Base-by-base conservation (phyloP, 2,888 invertebrate species). In the Mythimna ferrago region DNA sequence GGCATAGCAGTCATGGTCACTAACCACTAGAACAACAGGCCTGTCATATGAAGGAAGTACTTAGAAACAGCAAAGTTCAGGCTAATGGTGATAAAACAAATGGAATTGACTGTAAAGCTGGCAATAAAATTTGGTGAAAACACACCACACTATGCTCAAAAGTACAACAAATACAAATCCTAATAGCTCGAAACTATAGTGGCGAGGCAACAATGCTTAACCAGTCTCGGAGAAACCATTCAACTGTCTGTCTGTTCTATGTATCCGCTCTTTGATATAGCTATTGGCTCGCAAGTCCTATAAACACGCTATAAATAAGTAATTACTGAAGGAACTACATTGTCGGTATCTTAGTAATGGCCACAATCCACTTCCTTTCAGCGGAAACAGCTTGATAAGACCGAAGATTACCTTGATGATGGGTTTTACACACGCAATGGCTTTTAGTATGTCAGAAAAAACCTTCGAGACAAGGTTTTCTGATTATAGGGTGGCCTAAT, bases 301-400 rank as follows among this genome's bases (percentile, higher is more conserved):
- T 11, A 68, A 53, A 51, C 38, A 32, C 16, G 21, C 10, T 58
- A n/a, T 57, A 32, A 65, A 21, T 51, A 51, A 68, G 11, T 62
- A 62, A 62, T 66, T 62, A 62, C 38, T 21, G 61, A 57, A 65
- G 56, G 53, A 74, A 64, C 19, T 66, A 56, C 21, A 62, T 14
- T 51, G 35, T 76, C 48, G 32, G 54, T 76, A 62, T 53, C 32
- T 57, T 21, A 48, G 9, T 75, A 80, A 77, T 75, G 51, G 41
- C 53, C 54, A 61, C 44, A 53, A 41, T 21, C 61, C 21, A 63
- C 51, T 73, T 80, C 66, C 67, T 19, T 68, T 68, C 11, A 66
- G 32, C 65, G 76, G 78, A 81, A 78, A 78, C 48, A n/a, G 38
- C 74, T 38, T 65, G 70, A 81, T 81, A 78, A 65, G 54, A 35